A percentile compares a stretch with the other conserved stretches of the same genome.
These are phyloP conservation scores for Neoitamus cyanurus DNA, from an alignment of 2,888 invertebrate genomes.

Conservation along the genomic window DNA sequence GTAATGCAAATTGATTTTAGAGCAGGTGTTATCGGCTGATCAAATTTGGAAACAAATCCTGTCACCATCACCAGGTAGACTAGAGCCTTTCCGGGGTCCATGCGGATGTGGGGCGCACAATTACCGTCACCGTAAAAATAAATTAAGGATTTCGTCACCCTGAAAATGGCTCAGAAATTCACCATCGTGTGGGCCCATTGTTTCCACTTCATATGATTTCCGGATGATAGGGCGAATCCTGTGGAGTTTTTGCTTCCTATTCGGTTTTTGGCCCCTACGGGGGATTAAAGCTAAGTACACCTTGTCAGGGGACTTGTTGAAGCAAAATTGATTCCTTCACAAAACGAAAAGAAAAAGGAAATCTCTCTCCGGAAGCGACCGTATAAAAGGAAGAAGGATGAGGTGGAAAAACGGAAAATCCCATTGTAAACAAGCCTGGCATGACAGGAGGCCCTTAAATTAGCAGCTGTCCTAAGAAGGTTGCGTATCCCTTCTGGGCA, in stretches of 20 bases:
- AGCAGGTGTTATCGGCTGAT: neutral
- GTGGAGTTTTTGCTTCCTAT: neutral
- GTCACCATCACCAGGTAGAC: neutral
- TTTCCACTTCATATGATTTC: conserved; percentile 16
- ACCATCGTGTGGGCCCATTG: conserved; percentile 11
- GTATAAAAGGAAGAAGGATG: neutral
- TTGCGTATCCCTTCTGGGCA: neutral
- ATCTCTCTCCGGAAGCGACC: neutral
- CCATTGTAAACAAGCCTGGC: neutral
- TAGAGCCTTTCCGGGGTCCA: neutral
- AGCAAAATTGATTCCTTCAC: conserved; percentile 15
- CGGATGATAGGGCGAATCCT: neutral
- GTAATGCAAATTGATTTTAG: neutral
- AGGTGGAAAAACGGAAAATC: neutral
- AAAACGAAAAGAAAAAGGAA: neutral
- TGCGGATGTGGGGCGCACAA: neutral
- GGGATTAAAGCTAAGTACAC: neutral
- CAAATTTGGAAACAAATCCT: neutral
- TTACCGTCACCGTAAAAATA: conserved; percentile 1
- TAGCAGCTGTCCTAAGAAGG: neutral
- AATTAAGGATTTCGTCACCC: neutral
- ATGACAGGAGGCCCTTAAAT: neutral
- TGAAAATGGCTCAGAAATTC: conserved; percentile 22
- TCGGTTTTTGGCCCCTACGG: neutral
- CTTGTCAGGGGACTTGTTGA: conserved; percentile 19